Evolutionary conservation across 2,797 vertebrate genomes (phyloP).

Genomic region (Borostomias antarcticus): DNA sequence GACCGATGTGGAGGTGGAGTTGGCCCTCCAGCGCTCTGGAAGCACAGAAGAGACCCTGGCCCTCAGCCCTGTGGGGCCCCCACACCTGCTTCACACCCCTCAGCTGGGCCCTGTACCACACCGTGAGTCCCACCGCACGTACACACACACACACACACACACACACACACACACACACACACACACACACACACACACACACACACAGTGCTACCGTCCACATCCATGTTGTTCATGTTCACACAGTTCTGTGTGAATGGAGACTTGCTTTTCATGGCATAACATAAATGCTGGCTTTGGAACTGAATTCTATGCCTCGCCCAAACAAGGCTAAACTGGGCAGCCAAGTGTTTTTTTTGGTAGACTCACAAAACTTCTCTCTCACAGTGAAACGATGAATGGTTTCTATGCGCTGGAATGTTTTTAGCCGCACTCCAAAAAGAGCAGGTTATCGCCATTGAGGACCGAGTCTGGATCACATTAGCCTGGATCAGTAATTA

Average conservation of each 20-base stretch:
- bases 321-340: background rate
- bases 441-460: slow-evolving; percentile 1
- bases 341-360: background rate
- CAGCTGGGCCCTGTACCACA: slow-evolving; percentile 73
- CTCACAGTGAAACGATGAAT: too few species aligned
- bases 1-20: slow-evolving; percentile 93
- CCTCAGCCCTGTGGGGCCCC: slow-evolving; percentile 64
- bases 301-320: background rate
- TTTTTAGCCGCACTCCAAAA: background rate
- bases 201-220: background rate
- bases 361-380: too few species aligned
- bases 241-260: background rate
- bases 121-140: slow-evolving; percentile 80
- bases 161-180: slow-evolving; percentile 11
- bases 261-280: background rate
- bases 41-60: slow-evolving; percentile 79
- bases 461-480: slow-evolving; percentile 18
- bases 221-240: too few species aligned
- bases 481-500: slow-evolving; percentile 45
- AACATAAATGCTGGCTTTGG: background rate
- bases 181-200: background rate
- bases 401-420: background rate
- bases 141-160: background rate
- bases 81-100: slow-evolving; percentile 70
- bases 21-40: slow-evolving; percentile 93